Evolutionary conservation across 2,797 vertebrate species (phyloP), one percentile per base, ranked within the genome.

Genomic region (Rhynchonycteris naso): DNA sequence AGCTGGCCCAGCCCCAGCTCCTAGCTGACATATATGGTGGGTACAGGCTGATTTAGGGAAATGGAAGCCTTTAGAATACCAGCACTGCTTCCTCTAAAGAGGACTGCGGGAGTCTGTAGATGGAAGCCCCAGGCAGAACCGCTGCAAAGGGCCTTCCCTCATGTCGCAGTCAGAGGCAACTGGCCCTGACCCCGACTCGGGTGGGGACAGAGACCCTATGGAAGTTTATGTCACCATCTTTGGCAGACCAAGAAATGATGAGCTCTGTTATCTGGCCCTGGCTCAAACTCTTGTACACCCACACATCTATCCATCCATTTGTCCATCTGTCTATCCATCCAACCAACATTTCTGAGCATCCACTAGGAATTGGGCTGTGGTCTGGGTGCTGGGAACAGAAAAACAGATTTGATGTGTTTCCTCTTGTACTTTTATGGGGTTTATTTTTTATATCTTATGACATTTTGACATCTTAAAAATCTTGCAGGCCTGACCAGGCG

Each of bases 91-190:
- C 33, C 75, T 65, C 2, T 61, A 24, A 18, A 35, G 69, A 7
- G 22, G 18, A 14, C 14, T 3, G 43, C 5, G 1, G 10, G 7
- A 74, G 93, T 56, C 63, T 92, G 84, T 72, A 72, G 61, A 10
- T 14, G 61, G 87, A 94, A 89, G 28, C 33, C 54, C 19, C 30
- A n/a, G 83, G 94, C 5, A 54, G 85, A 56, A 38, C 43, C 6
- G 33, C 52, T 43, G 15, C 18, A 47, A 52, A 19, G 43, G 43
- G 28, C 18, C 79, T 72, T 87, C 38, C 35, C 22, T 80, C 22
- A 4, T 0, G 24, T 81, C 35, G 50, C 1, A 5, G 59, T 58
- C 33, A 59, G 69, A 7, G 5, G 14, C 28, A 33, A 59, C 33
- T 10, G 59, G 35, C 26, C 9, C 4, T 11, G 22, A 71, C 66